Conservation (phyloP, 2,888 invertebrate genomes). For the Xestia c-nigrum region DNA sequence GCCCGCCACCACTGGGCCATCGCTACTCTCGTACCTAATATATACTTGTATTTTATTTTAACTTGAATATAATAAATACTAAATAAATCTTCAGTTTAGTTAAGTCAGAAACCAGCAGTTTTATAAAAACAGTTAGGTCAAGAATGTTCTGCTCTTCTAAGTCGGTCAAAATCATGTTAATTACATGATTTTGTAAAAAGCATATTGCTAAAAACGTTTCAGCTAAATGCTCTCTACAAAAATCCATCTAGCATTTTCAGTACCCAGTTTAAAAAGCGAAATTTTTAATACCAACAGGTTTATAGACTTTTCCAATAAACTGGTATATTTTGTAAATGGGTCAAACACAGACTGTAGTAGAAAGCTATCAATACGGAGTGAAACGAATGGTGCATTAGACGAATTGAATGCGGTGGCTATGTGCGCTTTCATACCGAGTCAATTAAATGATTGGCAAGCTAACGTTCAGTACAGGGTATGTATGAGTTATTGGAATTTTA, state of each 20-base stretch:
- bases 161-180: not conserved
- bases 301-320: constrained; percentile 38
- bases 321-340: constrained; percentile 45
- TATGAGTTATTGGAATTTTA: not conserved
- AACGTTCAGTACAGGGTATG: not conserved
- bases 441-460: constrained; percentile 58
- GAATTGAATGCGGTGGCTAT: constrained; percentile 57
- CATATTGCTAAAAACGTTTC: not conserved
- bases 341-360: constrained; percentile 32
- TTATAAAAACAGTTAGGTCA: not conserved
- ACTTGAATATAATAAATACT: no score
- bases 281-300: constrained; percentile 40
- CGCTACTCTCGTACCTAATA: no score
- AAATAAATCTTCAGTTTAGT: no score
- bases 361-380: constrained; percentile 46
- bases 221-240: constrained; percentile 8
- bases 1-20: no score
- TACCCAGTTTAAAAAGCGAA: constrained; percentile 39
- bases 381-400: constrained; percentile 62
- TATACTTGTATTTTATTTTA: no score
- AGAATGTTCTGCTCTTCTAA: not conserved
- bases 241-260: constrained; percentile 17
- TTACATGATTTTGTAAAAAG: not conserved
- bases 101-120: no score
- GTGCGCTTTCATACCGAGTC: constrained; percentile 49